phyloP scores from a whole-genome alignment of 2,888 invertebrate species.

The Hirtodrosophila cameraria region DNA sequence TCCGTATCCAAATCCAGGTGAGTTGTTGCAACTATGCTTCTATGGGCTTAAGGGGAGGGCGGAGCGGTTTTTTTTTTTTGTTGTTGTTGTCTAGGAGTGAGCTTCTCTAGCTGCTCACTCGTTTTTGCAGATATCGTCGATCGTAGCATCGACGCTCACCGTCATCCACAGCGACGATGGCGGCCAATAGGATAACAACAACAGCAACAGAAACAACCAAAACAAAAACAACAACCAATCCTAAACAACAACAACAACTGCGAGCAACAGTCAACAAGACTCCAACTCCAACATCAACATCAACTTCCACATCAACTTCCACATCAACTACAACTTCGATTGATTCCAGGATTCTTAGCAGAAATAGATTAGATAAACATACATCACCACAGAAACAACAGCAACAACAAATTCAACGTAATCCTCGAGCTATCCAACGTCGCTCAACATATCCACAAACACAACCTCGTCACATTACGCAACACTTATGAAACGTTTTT shows the following conservation, averaged over 20 bases:
- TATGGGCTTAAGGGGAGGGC: neutral
- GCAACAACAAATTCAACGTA: constrained; percentile 6
- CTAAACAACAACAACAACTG: constrained; percentile 14
- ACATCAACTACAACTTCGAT: constrained; percentile 13
- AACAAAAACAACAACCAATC: neutral
- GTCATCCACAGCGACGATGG: constrained; percentile 23
- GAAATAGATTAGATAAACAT: too few species aligned
- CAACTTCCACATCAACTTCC: constrained; percentile 4
- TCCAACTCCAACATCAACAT: constrained; percentile 7
- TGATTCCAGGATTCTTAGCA: neutral
- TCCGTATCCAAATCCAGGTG: constrained; percentile 47
- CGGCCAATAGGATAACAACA: neutral
- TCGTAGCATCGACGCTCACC: constrained; percentile 55
- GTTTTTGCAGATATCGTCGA: constrained; percentile 60
- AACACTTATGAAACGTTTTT: too few species aligned
- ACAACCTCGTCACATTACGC: neutral
- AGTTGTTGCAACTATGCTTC: constrained; percentile 4
- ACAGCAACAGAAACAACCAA: neutral
- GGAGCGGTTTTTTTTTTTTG: constrained; percentile 4
- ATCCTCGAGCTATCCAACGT: constrained; percentile 17
- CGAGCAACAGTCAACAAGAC: constrained; percentile 2
- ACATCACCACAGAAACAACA: constrained; percentile 13
- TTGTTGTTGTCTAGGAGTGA: constrained; percentile 13
- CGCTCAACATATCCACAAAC: constrained; percentile 20
- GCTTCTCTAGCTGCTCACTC: constrained; percentile 52